A percentile compares a stretch with the other conserved stretches of the same genome.
phyloP scores from a whole-genome alignment of 2,888 invertebrate species.

The Adelognathus sp. region DNA sequence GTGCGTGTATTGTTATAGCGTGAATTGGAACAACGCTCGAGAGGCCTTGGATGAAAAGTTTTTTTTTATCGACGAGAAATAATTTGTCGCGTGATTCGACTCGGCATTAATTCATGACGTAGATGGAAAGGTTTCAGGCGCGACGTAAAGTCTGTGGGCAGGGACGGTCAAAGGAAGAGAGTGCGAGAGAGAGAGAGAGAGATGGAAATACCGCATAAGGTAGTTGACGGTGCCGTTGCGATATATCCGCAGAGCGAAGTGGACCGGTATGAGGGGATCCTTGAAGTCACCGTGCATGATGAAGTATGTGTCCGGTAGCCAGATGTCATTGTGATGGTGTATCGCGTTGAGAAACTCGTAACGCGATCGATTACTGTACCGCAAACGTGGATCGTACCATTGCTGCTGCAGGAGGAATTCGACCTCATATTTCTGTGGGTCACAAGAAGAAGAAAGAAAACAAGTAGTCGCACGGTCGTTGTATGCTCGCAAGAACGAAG shows the following conservation, averaged over 20 bases:
- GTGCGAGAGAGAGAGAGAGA: slow-evolving; percentile 6
- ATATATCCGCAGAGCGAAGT: slow-evolving; percentile 95
- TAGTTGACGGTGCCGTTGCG: slow-evolving; percentile 97
- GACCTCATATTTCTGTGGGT: slow-evolving; percentile 95
- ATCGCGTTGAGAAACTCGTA: slow-evolving; percentile 96
- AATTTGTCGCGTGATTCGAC: slow-evolving; percentile 41
- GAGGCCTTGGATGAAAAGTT: slow-evolving; percentile 1
- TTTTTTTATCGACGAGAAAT: neutral
- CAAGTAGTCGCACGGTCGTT: neutral
- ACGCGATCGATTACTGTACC: slow-evolving; percentile 93
- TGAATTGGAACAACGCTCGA: neutral
- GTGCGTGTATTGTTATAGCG: neutral
- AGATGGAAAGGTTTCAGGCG: neutral
- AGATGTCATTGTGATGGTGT: slow-evolving; percentile 95
- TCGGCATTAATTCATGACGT: slow-evolving; percentile 11
- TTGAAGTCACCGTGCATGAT: slow-evolving; percentile 98
- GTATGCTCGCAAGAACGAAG: slow-evolving; percentile 18
- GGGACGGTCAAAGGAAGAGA: neutral
- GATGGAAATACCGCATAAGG: slow-evolving; percentile 88
- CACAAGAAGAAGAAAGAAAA: slow-evolving; percentile 43
- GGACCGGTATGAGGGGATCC: slow-evolving; percentile 95
- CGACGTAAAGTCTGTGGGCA: neutral
- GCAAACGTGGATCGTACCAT: slow-evolving; percentile 95
- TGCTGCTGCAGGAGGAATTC: slow-evolving; percentile 96
- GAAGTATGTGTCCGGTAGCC: slow-evolving; percentile 97